phyloP scores from a whole-genome alignment of 2,888 invertebrate species.

The Aricia artaxerxes region DNA sequence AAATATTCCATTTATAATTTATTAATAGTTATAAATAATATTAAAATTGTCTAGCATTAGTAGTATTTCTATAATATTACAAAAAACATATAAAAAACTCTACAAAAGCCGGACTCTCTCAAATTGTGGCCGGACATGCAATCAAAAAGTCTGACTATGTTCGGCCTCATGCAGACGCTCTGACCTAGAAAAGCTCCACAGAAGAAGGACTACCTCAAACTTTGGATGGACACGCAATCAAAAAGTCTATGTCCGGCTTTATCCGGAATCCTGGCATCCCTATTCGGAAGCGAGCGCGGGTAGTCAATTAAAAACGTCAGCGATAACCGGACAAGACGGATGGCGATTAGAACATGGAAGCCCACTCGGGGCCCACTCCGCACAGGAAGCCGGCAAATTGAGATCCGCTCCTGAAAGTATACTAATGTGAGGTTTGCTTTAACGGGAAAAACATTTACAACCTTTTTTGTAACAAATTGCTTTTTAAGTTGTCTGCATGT shows the following conservation, averaged over 20 bases:
- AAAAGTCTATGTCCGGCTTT: neutral
- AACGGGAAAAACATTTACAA: constrained; percentile 10
- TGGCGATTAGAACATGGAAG: constrained; percentile 40
- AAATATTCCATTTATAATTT: neutral
- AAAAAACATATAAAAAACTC: too few species aligned
- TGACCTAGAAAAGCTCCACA: neutral
- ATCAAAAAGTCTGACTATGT: too few species aligned
- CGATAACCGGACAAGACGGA: constrained; percentile 37
- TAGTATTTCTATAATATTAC: too few species aligned
- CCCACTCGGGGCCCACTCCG: constrained; percentile 37
- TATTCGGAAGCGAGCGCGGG: constrained; percentile 42
- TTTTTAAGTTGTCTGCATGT: constrained; percentile 10
- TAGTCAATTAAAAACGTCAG: constrained; percentile 44
- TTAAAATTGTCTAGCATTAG: neutral
- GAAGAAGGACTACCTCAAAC: neutral
- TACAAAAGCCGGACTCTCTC: too few species aligned
- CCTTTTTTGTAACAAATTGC: constrained; percentile 22
- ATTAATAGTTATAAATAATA: neutral
- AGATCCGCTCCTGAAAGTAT: constrained; percentile 27
- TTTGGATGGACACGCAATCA: neutral
- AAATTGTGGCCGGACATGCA: too few species aligned
- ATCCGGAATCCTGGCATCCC: neutral
- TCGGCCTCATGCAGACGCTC: neutral
- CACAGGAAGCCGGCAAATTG: constrained; percentile 30
- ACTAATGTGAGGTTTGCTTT: constrained; percentile 31